A percentile compares a stretch with the other conserved stretches of the same genome.
Conservation (phyloP, 2,113 vertebrate genomes). For the Rissa tridactyla region DNA sequence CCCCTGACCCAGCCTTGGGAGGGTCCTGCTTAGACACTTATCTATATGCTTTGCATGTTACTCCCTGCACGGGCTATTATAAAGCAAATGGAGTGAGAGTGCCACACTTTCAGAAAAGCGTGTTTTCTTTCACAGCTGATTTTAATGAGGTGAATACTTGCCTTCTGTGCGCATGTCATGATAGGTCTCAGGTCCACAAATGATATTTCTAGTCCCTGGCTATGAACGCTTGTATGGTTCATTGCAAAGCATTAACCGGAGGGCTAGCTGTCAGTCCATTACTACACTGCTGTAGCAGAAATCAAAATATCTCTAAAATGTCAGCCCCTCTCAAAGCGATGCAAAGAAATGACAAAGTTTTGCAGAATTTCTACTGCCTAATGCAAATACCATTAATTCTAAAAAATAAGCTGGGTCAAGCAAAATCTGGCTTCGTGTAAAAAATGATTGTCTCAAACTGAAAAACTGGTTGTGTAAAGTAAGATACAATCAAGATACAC, state of each 20-base stretch:
- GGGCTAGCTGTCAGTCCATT: not conserved
- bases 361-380: not conserved
- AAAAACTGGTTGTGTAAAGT: not conserved
- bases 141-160: not conserved
- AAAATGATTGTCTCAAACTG: not conserved
- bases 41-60: not conserved
- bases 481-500: not conserved
- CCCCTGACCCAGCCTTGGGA: not conserved
- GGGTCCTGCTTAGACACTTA: not conserved
- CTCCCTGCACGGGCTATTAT: not conserved
- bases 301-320: not conserved
- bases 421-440: not conserved
- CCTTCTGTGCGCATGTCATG: not conserved
- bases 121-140: not conserved
- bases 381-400: not conserved
- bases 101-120: not conserved
- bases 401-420: not conserved
- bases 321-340: not conserved
- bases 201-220: not conserved
- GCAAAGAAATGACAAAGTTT: not conserved
- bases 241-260: not conserved
- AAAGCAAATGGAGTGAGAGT: not conserved
- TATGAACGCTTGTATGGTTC: not conserved
- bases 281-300: not conserved
- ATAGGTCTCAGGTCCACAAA: not conserved